Conservation (phyloP, 1,140 invertebrate species). For the Heliconius himera region DNA sequence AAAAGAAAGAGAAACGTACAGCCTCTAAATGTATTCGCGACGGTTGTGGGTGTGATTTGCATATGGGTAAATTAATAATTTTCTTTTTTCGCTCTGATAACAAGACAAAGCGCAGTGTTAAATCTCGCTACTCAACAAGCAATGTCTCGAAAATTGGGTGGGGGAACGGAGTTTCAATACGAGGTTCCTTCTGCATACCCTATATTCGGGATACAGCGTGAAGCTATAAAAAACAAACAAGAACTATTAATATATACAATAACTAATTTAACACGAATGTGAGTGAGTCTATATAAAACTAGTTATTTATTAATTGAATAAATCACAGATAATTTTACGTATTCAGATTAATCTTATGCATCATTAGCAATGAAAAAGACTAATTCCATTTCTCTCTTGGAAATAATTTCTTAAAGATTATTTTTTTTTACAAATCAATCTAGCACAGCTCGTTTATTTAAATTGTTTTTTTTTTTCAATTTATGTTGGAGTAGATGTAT, state of each 20-base stretch:
- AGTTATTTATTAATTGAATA: background rate
- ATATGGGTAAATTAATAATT: too few species aligned
- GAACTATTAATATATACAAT: background rate
- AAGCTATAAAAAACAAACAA: background rate
- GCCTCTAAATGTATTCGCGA: too few species aligned
- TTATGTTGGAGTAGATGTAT: background rate
- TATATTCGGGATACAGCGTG: too few species aligned
- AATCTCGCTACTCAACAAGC: too few species aligned
- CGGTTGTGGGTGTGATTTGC: too few species aligned
- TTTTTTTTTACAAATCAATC: background rate
- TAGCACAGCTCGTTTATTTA: background rate
- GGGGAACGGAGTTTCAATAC: background rate
- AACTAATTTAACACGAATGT: background rate
- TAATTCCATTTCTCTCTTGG: background rate
- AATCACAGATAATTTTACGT: conserved; percentile 1
- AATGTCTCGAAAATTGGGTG: background rate
- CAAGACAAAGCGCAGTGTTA: too few species aligned
- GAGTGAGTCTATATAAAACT: background rate
- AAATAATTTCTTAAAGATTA: background rate
- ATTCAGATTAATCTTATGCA: background rate
- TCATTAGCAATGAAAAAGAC: background rate
- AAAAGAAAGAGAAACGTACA: too few species aligned
- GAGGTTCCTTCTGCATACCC: background rate
- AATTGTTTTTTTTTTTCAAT: background rate
- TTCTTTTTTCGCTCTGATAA: too few species aligned